A percentile compares a stretch with the other conserved stretches of the same genome.
Conservation (phyloP, 2,888 invertebrate genomes). For the Tetrapedia diversipes region DNA sequence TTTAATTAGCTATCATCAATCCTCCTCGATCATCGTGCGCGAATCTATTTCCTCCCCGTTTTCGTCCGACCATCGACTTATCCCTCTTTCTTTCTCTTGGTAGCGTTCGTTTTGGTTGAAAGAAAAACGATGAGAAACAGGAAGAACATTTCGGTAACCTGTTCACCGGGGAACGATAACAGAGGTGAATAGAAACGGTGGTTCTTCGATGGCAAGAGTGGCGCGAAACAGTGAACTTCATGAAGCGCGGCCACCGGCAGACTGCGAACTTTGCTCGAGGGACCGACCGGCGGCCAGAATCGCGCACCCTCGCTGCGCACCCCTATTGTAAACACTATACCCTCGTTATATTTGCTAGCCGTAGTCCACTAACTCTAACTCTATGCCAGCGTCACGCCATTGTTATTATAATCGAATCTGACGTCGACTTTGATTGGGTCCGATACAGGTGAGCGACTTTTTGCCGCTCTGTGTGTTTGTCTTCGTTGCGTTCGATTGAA, state of each 20-base stretch:
- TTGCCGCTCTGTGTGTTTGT: too few relatives aligned
- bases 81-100: too few relatives aligned
- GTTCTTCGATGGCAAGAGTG: background rate
- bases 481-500: too few relatives aligned
- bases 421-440: too few relatives aligned
- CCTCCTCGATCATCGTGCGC: constrained; percentile 12
- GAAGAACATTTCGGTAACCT: background rate
- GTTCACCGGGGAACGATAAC: background rate
- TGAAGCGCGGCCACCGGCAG: constrained; percentile 75
- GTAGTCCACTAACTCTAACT: background rate
- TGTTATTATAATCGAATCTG: constrained; percentile 11
- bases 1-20: constrained; percentile 18
- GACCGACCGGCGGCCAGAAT: constrained; percentile 14
- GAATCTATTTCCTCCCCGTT: too few relatives aligned
- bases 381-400: background rate
- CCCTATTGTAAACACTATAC: constrained; percentile 12
- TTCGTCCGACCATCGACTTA: too few relatives aligned
- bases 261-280: constrained; percentile 80
- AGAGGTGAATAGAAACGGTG: background rate
- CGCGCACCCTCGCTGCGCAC: constrained; percentile 53
- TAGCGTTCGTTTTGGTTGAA: too few relatives aligned
- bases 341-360: constrained; percentile 9
- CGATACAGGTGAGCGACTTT: too few relatives aligned
- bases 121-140: background rate
- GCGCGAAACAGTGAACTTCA: constrained; percentile 24